Percentiles rank a stretch among this genome's conserved stretches.
Conservation (phyloP, 2,888 invertebrate genomes). For the Troilus luridus region DNA sequence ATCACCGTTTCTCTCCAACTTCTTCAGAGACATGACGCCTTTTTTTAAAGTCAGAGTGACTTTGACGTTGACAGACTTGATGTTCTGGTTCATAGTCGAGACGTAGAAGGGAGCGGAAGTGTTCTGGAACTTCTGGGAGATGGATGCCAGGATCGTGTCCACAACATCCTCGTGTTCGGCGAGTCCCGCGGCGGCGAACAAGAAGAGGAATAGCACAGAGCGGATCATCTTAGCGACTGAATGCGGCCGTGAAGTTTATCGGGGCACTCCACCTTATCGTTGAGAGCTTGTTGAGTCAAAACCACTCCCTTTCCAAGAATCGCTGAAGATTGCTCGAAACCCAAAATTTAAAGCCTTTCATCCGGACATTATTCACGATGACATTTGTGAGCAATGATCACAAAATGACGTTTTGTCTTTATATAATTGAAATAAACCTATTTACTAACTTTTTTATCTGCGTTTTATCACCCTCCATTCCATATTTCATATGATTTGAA, state of each 20-base stretch:
- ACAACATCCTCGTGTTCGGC: slow-evolving; percentile 40
- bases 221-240: background rate
- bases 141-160: background rate
- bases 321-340: background rate
- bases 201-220: background rate
- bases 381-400: background rate
- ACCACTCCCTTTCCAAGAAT: background rate
- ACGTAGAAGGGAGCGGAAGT: background rate
- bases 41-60: background rate
- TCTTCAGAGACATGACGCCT: background rate
- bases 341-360: background rate
- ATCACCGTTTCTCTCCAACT: background rate
- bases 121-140: background rate
- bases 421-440: background rate
- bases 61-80: background rate
- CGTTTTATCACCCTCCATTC: too few species aligned
- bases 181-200: background rate
- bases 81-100: background rate
- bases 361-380: background rate
- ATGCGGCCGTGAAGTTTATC: background rate
- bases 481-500: background rate
- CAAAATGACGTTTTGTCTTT: background rate
- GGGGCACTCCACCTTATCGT: background rate
- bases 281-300: background rate
- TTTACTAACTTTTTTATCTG: background rate